Conservation (phyloP, 2,797 vertebrate species). For the Notamacropus eugenii region DNA sequence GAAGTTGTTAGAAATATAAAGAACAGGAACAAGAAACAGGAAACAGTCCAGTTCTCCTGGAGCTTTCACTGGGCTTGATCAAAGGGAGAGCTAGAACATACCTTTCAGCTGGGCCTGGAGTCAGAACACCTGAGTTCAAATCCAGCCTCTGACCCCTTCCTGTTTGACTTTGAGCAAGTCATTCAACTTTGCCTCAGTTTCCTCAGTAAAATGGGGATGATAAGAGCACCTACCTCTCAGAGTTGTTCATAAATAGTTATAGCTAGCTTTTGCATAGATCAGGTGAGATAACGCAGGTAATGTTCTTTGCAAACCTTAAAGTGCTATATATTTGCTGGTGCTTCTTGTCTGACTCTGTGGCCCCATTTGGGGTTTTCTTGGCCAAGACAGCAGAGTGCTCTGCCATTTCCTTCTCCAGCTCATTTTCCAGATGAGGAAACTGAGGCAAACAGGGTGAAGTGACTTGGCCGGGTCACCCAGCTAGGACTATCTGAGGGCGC, state of each 20-base stretch:
- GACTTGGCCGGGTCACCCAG: not conserved
- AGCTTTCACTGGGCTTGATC: not conserved
- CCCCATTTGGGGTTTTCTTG: not conserved
- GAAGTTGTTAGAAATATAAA: too few species aligned
- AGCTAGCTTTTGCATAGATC: not conserved
- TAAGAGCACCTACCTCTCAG: not conserved
- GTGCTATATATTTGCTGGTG: not conserved
- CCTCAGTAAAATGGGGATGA: not conserved
- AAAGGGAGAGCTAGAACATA: not conserved
- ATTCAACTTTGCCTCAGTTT: not conserved
- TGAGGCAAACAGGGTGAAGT: not conserved
- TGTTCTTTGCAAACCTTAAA: not conserved
- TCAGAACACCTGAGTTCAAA: not conserved
- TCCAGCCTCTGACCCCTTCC: not conserved
- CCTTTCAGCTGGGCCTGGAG: not conserved
- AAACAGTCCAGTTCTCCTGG: not conserved
- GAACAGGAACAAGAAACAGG: not conserved
- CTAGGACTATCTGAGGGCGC: rapidly evolving
- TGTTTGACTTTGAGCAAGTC: not conserved
- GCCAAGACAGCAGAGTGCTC: not conserved
- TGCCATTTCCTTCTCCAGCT: not conserved
- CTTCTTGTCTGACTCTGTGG: not conserved
- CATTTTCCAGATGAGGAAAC: not conserved
- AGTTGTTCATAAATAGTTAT: not conserved
- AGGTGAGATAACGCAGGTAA: not conserved